phyloP scores from a whole-genome alignment of 2,797 vertebrate genomes.

The Linurgus olivaceus region DNA sequence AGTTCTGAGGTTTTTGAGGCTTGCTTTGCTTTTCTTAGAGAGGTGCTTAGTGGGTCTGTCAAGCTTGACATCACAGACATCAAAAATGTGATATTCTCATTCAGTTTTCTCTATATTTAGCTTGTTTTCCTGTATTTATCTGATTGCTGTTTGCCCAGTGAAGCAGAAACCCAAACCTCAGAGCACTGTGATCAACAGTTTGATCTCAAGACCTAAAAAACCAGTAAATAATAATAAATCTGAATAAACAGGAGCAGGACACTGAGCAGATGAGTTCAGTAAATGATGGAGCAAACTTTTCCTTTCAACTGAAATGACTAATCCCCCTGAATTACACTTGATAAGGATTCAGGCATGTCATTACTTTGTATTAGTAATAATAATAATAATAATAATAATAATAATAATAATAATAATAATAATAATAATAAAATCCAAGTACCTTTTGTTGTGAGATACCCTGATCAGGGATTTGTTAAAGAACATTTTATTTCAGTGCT shows the following conservation, averaged over 20 bases:
- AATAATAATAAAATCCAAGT: background rate
- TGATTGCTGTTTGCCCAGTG: background rate
- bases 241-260: background rate
- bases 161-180: background rate
- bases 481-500: conserved; percentile 3
- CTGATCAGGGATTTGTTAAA: conserved; percentile 10
- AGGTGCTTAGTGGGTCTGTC: background rate
- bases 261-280: background rate
- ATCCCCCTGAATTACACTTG: background rate
- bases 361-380: background rate
- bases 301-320: background rate
- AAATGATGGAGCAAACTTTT: background rate
- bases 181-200: background rate
- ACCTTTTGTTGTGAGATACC: background rate
- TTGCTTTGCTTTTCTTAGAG: background rate
- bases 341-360: background rate
- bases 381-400: background rate
- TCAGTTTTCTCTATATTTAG: background rate
- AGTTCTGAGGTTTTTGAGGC: background rate
- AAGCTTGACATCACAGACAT: background rate
- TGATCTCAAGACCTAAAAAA: background rate
- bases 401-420: background rate
- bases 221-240: background rate
- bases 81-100: background rate
- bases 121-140: background rate